Percentiles rank a stretch among this genome's conserved stretches.
phyloP scores from a whole-genome alignment of 2,888 invertebrate genomes.

The Drosophila atripex region DNA sequence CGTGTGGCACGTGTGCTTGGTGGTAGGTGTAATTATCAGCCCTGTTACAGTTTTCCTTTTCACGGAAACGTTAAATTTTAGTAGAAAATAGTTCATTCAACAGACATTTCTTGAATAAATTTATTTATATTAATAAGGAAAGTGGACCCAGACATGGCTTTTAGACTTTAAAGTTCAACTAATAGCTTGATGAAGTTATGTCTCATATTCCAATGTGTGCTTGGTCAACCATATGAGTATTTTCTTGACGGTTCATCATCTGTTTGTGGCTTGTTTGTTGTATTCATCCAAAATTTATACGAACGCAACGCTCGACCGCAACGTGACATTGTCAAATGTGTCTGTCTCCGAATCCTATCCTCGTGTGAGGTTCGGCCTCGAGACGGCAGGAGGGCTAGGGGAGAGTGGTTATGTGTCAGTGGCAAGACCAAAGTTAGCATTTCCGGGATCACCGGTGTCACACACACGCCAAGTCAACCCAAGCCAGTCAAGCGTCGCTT shows the following conservation, averaged over 20 bases:
- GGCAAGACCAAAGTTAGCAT: constrained; percentile 26
- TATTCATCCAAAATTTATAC: constrained; percentile 61
- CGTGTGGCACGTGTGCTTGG: neutral
- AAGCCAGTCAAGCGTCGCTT: constrained; percentile 30
- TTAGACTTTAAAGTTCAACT: neutral
- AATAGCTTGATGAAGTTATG: neutral
- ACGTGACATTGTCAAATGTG: constrained; percentile 75
- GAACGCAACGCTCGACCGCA: constrained; percentile 50
- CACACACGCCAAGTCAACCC: constrained; percentile 32
- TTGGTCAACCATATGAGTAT: neutral
- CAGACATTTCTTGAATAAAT: too few relatives aligned
- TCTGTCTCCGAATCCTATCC: constrained; percentile 14
- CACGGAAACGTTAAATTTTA: neutral
- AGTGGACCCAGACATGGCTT: too few relatives aligned
- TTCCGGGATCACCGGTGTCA: constrained; percentile 38
- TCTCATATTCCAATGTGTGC: neutral
- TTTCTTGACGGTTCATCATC: neutral
- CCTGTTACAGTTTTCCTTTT: neutral
- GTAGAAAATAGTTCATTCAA: too few relatives aligned
- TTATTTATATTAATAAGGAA: too few relatives aligned
- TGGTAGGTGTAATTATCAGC: neutral
- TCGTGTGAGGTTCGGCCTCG: neutral
- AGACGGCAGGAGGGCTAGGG: neutral
- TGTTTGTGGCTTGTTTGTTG: constrained; percentile 23
- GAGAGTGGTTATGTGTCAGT: constrained; percentile 13